A percentile compares a stretch with the other conserved stretches of the same genome.
Evolutionary conservation across 1,140 invertebrate genomes (phyloP).

Genomic region (Caenorhabditis briggsae): DNA sequence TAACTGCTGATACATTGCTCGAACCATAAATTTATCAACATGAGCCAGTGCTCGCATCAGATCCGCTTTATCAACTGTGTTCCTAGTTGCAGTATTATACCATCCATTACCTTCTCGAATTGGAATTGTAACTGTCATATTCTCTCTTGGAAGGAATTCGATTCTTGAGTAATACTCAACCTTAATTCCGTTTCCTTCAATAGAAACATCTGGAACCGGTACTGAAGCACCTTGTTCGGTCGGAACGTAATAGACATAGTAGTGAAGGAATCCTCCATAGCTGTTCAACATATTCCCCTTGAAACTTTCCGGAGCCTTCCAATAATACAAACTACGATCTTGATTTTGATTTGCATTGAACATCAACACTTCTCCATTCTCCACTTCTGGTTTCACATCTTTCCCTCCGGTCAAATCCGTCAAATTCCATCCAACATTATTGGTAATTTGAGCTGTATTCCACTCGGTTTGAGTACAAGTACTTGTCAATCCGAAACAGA

Average conservation of each 20-base stretch:
- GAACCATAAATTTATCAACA: constrained; percentile 86
- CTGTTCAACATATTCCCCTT: constrained; percentile 82
- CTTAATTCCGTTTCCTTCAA: constrained; percentile 82
- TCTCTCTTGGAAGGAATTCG: constrained; percentile 71
- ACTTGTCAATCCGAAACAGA: constrained; percentile 88
- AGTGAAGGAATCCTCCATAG: constrained; percentile 87
- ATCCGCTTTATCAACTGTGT: constrained; percentile 83
- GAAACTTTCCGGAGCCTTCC: constrained; percentile 85
- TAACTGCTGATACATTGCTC: constrained; percentile 92
- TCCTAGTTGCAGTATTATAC: constrained; percentile 75
- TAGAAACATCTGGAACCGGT: constrained; percentile 87
- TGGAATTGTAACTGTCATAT: constrained; percentile 67
- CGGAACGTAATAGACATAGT: constrained; percentile 87
- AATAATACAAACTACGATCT: constrained; percentile 86
- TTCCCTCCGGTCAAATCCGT: constrained; percentile 77
- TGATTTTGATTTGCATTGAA: constrained; percentile 82
- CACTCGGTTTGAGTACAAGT: constrained; percentile 64
- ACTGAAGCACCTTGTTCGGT: constrained; percentile 88
- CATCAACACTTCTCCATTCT: constrained; percentile 73
- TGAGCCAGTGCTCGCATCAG: constrained; percentile 88
- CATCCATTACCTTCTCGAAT: constrained; percentile 72
- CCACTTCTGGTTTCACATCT: constrained; percentile 71
- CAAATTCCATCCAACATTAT: constrained; percentile 77
- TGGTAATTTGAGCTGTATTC: constrained; percentile 65
- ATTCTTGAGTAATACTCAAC: constrained; percentile 80